Evolutionary conservation across 2,888 invertebrate genomes (phyloP).

Genomic region (Phengaris alcon): DNA sequence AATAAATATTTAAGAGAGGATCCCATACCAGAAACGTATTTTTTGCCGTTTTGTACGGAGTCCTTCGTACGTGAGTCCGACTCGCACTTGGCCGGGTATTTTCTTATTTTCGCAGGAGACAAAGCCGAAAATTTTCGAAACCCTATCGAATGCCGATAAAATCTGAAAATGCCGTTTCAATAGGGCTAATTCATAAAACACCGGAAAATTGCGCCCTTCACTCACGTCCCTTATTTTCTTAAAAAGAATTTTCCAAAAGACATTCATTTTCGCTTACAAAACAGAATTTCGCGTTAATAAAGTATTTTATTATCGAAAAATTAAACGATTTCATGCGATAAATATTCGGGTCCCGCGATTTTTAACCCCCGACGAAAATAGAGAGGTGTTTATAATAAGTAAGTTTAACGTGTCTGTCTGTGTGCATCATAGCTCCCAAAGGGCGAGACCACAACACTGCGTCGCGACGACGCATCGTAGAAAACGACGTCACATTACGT

Average conservation of each 20-base stretch:
- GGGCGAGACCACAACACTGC: no score
- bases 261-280: constrained; percentile 15
- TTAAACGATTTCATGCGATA: no score
- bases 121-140: neutral
- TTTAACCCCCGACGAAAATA: neutral
- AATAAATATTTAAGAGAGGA: no score
- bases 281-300: neutral
- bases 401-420: no score
- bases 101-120: neutral
- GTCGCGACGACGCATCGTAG: no score
- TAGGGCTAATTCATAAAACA: constrained; percentile 3
- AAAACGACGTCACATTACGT: no score
- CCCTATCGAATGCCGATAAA: neutral
- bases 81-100: no score
- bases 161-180: neutral
- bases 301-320: constrained; percentile 1
- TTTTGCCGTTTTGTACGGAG: no score
- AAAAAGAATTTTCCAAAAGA: neutral
- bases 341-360: neutral
- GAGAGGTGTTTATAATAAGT: no score
- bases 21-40: no score
- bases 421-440: no score
- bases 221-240: neutral
- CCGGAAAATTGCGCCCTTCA: neutral
- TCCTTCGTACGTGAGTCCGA: no score